These are phyloP conservation scores for Helleia helle DNA, from an alignment of 2,888 invertebrate genomes.

Conservation along the genomic window DNA sequence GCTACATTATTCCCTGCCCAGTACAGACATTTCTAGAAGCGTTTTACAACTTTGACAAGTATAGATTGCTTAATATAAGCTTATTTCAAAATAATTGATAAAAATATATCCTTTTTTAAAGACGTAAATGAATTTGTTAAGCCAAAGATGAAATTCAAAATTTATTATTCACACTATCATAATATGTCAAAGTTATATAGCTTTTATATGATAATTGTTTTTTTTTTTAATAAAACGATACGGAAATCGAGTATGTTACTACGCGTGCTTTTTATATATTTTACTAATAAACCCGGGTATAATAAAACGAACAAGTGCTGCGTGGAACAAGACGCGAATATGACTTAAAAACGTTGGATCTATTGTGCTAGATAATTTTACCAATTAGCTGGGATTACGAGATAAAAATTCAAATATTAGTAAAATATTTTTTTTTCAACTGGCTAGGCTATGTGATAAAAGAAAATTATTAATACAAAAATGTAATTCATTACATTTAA, in stretches of 20 bases:
- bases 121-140: no score
- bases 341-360: not conserved
- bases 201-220: not conserved
- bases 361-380: no score
- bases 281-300: not conserved
- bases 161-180: no score
- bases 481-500: no score
- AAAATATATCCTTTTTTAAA: no score
- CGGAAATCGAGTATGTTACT: not conserved
- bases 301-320: constrained; percentile 3
- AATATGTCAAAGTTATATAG: not conserved
- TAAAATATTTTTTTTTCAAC: no score
- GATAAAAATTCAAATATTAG: no score
- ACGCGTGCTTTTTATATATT: not conserved
- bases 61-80: no score
- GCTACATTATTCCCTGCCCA: not conserved
- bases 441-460: no score
- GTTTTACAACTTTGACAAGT: not conserved
- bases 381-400: no score
- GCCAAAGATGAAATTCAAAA: no score
- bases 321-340: not conserved
- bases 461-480: no score
- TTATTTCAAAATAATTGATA: not conserved
- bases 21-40: not conserved
- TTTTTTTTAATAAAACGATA: not conserved